Percentiles rank a stretch among this genome's conserved stretches.
phyloP scores from a whole-genome alignment of 2,888 invertebrate species.

The Phaonia tiefii region DNA sequence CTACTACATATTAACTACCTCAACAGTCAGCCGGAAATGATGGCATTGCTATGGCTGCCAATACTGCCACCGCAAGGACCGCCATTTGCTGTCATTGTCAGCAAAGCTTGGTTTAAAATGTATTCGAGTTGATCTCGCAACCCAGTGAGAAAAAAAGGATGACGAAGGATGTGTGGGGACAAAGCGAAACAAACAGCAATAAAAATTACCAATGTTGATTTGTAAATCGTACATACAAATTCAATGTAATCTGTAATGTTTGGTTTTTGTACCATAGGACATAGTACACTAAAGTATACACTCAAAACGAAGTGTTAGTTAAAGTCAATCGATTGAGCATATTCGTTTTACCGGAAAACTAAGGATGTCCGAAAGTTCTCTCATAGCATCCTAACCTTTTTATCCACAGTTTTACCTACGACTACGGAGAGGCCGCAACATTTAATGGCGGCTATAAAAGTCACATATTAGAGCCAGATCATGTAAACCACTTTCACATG shows the following conservation, averaged over 20 bases:
- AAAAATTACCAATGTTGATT: constrained; percentile 54
- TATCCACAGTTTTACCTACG: too few relatives aligned
- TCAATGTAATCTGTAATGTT: constrained; percentile 42
- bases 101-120: background rate
- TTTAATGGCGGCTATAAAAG: too few relatives aligned
- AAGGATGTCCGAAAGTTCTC: too few relatives aligned
- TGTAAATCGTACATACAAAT: constrained; percentile 46
- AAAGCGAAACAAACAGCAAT: constrained; percentile 37
- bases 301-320: too few relatives aligned
- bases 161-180: background rate
- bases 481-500: too few relatives aligned
- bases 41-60: background rate
- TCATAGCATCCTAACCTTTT: too few relatives aligned
- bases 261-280: constrained; percentile 14
- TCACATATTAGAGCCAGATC: too few relatives aligned
- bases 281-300: too few relatives aligned
- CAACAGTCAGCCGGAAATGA: constrained; percentile 12
- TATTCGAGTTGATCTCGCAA: background rate
- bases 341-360: too few relatives aligned
- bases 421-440: too few relatives aligned
- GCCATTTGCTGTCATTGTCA: constrained; percentile 30
- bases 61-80: background rate
- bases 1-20: background rate
- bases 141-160: background rate
- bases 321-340: too few relatives aligned